Base-by-base conservation (phyloP, 1,140 invertebrate species). In the Pseudomyrmex sp. region DNA sequence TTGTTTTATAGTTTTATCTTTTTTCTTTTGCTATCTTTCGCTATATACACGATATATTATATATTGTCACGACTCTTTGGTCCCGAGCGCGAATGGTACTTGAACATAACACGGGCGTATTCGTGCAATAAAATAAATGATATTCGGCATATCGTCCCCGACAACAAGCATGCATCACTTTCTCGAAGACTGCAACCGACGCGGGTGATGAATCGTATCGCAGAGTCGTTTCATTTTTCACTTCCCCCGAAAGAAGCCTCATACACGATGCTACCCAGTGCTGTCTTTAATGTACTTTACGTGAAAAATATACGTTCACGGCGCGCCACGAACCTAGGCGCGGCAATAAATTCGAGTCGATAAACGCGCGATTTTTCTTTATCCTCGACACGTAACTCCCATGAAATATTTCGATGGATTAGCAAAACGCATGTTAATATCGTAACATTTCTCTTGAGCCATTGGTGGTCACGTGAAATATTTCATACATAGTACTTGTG, bases 171-270 rank as follows among this genome's bases (percentile, higher is more conserved):
- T 87, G 79, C 79, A 89, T 90, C 87, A 83, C 88, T 85, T 85
- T 83, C 77, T 72, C 86, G 85, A 84, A 80, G 85, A 85, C 79
- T 75, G 83, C 70, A 76, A 80, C 72, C 76, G 59, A 56, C 73
- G 58, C 54, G 80, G 26, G 35, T 89, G 88, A 90, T 89, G 84
- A 82, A 88, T 90, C 84, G 74, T 79, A 69, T n/a, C 83, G 62
- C 62, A 18, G 59, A 83, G 79, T 82, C 86, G 86, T 85, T 86
- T 87, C 89, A 87, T 84, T 90, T 90, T 90, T 90, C 88, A 89
- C 79, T 70, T 66, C 61, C 77, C 72, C 80, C 76, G 82, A 61
- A 77, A 66, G 74, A 77, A 63, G 66, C 20, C 23, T 70, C 50
- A 50, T 35, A 76, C 59, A 35, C 5, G 58, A 8, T 1, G 5